Base-by-base conservation (phyloP, 2,888 invertebrate genomes). In the Sinotaia quadrata region DNA sequence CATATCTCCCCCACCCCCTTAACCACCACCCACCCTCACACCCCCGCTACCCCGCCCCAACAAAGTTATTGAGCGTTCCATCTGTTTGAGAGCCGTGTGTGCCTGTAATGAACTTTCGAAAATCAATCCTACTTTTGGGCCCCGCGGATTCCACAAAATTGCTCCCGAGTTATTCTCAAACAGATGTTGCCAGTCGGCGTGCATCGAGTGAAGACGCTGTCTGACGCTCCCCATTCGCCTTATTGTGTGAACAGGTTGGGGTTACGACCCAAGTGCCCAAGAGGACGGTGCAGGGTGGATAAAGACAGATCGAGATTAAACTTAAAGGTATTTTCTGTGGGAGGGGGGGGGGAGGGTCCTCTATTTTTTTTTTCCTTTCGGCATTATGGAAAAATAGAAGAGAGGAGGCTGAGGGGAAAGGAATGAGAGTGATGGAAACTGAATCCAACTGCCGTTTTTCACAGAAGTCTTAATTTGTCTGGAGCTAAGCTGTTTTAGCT, bases 161-260 rank as follows among this genome's bases (percentile, higher is more conserved):
- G 63, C 41, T 36, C 54, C 41, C 41, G 54, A 63, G 51, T 63
- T 63, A 63, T 63, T 63, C 41, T 41, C 63, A 36, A 54, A 41
- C 63, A 63, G 63, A 52, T 63, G 63, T 63, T 52, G 63, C 41
- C 51, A 54, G 37, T 54, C 52, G 27, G 36, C 51, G 63, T 54
- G 54, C 4, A 54, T 21, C 7, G 36, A 54, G n/a, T 34, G 49
- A 51, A 24, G 34, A 34, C 34, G 44, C 51, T 51, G 21, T 24
- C 47, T 47, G 47, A 21, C 47, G n/a, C 47, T 7, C 18, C 7
- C 7, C 24, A 2, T n/a, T n/a, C 47, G 47, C 47, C 47, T 21
- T 47, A 47, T 47, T 47, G 47, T 47, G n/a, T 47, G 21, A 7
- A 47, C 47, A 47, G 24, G 8, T 24, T n/a, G 8, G 24, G 47